phyloP scores from a whole-genome alignment of 37 sponge, comb jelly and placozoan species.

The Geodia barretti region DNA sequence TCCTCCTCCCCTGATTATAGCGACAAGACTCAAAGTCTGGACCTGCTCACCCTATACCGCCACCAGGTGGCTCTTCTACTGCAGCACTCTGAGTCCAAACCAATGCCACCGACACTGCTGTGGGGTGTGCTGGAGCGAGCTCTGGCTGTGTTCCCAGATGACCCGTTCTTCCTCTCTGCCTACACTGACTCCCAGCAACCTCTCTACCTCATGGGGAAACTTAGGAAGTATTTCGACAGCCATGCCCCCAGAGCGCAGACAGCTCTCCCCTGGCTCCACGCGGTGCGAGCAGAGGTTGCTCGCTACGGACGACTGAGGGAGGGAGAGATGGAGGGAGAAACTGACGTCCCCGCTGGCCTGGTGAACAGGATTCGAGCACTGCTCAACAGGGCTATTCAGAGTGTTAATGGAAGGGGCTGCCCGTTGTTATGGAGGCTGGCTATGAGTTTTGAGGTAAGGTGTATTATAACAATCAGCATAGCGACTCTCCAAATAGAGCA shows the following conservation, averaged over 20 bases:
- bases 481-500: too few relatives aligned
- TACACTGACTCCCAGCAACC: constrained; percentile 47
- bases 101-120: constrained; percentile 27
- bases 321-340: constrained; percentile 12
- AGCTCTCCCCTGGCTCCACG: constrained; percentile 49
- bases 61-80: constrained; percentile 34
- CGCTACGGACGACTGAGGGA: constrained; percentile 27
- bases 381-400: constrained; percentile 46
- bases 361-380: constrained; percentile 63
- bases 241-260: constrained; percentile 1
- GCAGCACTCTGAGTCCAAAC: constrained; percentile 7
- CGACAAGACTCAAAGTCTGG: background rate
- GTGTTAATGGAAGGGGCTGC: constrained; percentile 36
- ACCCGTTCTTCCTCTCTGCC: constrained; percentile 28
- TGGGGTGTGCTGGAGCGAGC: constrained; percentile 27
- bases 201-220: constrained; percentile 50
- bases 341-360: constrained; percentile 23
- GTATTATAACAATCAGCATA: too few relatives aligned
- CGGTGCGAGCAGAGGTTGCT: constrained; percentile 47
- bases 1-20: background rate
- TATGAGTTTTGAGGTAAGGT: constrained; percentile 73
- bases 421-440: constrained; percentile 80
- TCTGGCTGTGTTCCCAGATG: constrained; percentile 54
- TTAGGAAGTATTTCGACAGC: constrained; percentile 60
- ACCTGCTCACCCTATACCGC: constrained; percentile 11